Evolutionary conservation across 2,113 vertebrate species (phyloP).

Genomic region (Glaucidium brasilianum): DNA sequence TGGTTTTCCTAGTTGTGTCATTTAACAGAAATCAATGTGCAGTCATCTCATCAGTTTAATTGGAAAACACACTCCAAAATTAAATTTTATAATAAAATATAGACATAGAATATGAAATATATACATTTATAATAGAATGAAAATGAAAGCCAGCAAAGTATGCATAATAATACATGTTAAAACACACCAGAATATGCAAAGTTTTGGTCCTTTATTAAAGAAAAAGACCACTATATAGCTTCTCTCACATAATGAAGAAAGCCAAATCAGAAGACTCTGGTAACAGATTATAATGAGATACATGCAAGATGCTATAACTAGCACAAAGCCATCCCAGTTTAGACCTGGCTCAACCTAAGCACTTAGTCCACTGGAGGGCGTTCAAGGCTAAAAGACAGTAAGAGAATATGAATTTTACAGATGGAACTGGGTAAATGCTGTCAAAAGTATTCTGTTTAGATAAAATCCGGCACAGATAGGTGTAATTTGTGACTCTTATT

Average conservation of each 20-base stretch:
- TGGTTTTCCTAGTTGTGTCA: background rate
- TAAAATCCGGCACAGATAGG: background rate
- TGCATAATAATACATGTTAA: background rate
- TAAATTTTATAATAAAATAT: background rate
- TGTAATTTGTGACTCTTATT: background rate
- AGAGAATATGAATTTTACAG: background rate
- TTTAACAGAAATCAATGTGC: background rate
- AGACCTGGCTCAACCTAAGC: background rate
- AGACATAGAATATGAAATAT: background rate
- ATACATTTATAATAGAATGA: background rate
- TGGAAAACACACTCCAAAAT: background rate
- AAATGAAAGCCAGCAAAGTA: background rate
- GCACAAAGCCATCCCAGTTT: background rate
- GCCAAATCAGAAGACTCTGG: background rate
- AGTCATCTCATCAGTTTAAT: background rate
- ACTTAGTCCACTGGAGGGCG: slow-evolving; percentile 51
- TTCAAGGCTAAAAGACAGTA: background rate
- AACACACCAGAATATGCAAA: background rate
- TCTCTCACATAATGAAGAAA: background rate
- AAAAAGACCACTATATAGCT: background rate
- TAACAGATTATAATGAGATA: background rate
- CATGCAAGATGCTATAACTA: background rate
- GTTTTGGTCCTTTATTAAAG: background rate
- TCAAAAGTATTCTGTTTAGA: background rate
- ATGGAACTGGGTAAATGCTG: background rate